Evolutionary conservation across 92 coral and sea anemone species (phyloP).

Genomic region (Palythoa grandiflora): DNA sequence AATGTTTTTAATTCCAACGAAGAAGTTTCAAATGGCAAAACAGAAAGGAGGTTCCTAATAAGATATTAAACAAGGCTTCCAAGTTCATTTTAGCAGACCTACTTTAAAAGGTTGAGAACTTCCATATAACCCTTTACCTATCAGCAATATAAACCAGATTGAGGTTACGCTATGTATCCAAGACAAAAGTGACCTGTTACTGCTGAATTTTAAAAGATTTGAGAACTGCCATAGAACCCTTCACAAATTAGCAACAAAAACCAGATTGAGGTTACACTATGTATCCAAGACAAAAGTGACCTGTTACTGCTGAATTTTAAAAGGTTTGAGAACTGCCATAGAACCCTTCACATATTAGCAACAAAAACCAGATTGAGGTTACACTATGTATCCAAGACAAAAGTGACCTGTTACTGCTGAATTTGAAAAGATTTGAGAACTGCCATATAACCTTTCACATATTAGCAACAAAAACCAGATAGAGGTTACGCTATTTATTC

Average conservation of each 20-base stretch:
- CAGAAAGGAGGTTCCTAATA: too few relatives aligned
- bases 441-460: not conserved
- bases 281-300: not conserved
- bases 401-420: slow-evolving; percentile 12
- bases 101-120: too few relatives aligned
- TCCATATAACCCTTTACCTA: too few relatives aligned
- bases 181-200: slow-evolving; percentile 11
- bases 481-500: not conserved
- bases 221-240: too few relatives aligned
- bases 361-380: not conserved
- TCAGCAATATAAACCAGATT: not conserved
- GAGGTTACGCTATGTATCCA: not conserved
- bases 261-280: not conserved
- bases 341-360: not conserved
- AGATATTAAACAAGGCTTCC: too few relatives aligned
- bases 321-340: too few relatives aligned
- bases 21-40: too few relatives aligned
- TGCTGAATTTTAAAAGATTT: not conserved
- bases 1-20: too few relatives aligned
- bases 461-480: not conserved
- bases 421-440: too few relatives aligned
- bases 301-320: not conserved
- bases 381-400: not conserved
- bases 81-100: too few relatives aligned
- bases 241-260: not conserved